Evolutionary conservation across 1,140 invertebrate genomes (phyloP).

Genomic region (Drosophila elegans): DNA sequence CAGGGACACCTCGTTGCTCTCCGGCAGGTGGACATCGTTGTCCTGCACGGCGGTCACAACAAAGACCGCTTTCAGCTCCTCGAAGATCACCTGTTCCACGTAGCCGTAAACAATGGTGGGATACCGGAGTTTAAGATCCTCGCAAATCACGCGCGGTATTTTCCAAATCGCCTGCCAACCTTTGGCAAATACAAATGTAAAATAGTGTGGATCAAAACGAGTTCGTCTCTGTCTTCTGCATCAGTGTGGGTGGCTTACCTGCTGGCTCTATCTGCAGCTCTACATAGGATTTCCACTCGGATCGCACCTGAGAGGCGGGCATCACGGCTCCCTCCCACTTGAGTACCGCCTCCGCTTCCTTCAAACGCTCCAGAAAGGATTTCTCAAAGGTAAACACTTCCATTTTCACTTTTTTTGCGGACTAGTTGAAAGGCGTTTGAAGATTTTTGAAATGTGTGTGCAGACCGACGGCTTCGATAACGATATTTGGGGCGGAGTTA

Average conservation of each 20-base stretch:
- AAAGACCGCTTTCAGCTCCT: constrained; percentile 85
- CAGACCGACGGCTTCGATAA: constrained; percentile 35
- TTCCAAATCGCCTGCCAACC: constrained; percentile 89
- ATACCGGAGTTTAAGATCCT: constrained; percentile 86
- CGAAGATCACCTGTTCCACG: constrained; percentile 85
- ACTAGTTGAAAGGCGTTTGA: constrained; percentile 33
- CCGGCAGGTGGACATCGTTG: constrained; percentile 86
- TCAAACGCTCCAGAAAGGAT: constrained; percentile 86
- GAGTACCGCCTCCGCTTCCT: constrained; percentile 86
- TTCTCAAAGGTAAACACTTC: constrained; percentile 87
- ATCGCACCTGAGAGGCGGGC: constrained; percentile 85
- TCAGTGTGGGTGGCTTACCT: constrained; percentile 53
- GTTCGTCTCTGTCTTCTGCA: constrained; percentile 12
- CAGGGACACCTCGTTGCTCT: constrained; percentile 86
- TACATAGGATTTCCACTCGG: constrained; percentile 87
- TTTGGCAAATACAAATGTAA: constrained; percentile 10
- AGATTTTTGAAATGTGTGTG: constrained; percentile 55
- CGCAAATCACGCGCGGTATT: constrained; percentile 87
- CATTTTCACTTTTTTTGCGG: constrained; percentile 69
- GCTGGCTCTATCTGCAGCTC: constrained; percentile 86
- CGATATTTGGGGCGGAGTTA: constrained; percentile 2
- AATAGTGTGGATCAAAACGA: not conserved
- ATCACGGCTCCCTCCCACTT: constrained; percentile 83
- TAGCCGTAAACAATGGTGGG: constrained; percentile 87
- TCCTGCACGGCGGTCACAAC: constrained; percentile 87